Conservation (phyloP, 2,797 vertebrate species). For the Parotocinclus haroldoi region DNA sequence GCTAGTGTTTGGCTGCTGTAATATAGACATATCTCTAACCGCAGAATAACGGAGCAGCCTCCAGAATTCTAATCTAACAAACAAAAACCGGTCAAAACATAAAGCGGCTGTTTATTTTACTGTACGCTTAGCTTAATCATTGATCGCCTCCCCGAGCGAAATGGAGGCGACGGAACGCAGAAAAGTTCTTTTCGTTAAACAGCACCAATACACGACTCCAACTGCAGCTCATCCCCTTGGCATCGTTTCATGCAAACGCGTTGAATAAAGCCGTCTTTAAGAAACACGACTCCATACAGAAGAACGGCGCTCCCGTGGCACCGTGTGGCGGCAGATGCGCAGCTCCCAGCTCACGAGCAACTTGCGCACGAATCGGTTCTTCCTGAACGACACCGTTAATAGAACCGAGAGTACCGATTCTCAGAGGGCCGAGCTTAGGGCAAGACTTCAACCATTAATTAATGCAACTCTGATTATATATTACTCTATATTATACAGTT, state of each 20-base stretch:
- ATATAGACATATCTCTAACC: conserved; percentile 35
- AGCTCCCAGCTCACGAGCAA: background rate
- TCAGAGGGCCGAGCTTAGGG: background rate
- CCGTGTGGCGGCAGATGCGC: background rate
- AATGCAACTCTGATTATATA: too few species aligned
- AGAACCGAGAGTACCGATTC: background rate
- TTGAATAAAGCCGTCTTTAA: background rate
- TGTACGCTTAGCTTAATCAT: background rate
- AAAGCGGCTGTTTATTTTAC: background rate
- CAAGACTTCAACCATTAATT: too few species aligned
- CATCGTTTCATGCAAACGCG: background rate
- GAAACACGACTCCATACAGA: background rate
- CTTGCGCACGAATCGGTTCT: conserved; percentile 20
- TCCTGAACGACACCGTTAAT: conserved; percentile 9
- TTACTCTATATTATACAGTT: too few species aligned
- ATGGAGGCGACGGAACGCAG: background rate
- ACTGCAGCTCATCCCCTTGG: background rate
- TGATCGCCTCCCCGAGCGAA: background rate
- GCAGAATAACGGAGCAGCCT: conserved; percentile 2
- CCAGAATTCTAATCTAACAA: background rate
- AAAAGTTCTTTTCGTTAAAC: background rate
- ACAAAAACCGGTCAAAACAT: background rate
- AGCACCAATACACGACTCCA: background rate
- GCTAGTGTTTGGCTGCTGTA: conserved; percentile 39
- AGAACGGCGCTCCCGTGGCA: background rate